These are phyloP conservation scores for Urocynchramus pylzowi DNA, from an alignment of 2,113 vertebrate species.

Conservation along the genomic window DNA sequence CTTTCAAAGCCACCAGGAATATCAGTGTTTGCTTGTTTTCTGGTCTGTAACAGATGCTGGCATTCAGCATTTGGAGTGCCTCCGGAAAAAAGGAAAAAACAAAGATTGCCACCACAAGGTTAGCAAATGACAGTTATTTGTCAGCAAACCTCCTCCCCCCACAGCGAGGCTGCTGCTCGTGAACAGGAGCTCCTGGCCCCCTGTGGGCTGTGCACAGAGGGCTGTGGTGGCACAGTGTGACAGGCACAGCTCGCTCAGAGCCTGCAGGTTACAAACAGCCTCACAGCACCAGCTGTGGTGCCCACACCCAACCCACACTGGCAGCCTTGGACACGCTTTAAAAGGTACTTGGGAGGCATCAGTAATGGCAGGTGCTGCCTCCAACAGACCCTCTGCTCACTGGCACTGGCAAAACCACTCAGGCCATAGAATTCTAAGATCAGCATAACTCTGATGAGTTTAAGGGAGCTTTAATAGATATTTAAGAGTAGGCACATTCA, in stretches of 20 bases:
- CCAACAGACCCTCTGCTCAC: not conserved
- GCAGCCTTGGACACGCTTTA: not conserved
- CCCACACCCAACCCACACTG: rapidly evolving
- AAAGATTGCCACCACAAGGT: slow-evolving; percentile 33
- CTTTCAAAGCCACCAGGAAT: slow-evolving; percentile 65
- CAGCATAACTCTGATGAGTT: not conserved
- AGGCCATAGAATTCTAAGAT: not conserved
- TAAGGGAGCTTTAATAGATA: too few species aligned
- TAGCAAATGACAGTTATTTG: slow-evolving; percentile 58
- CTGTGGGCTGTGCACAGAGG: rapidly evolving
- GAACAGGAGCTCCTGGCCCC: not conserved
- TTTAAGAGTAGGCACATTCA: not conserved
- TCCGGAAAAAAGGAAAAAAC: not conserved
- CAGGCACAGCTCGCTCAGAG: rapidly evolving
- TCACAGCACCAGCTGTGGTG: rapidly evolving
- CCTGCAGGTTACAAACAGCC: not conserved
- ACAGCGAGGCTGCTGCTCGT: not conserved
- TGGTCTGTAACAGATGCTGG: slow-evolving; percentile 51
- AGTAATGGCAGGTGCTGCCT: not conserved
- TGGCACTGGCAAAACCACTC: not conserved
- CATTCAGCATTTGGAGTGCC: slow-evolving; percentile 51
- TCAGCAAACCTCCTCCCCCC: not conserved
- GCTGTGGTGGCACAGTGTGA: rapidly evolving
- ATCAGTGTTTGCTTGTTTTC: slow-evolving; percentile 61
- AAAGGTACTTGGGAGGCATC: not conserved